A percentile compares a stretch with the other conserved stretches of the same genome.
phyloP scores from a whole-genome alignment of 2,797 vertebrate species.

The Saxicola maurus region DNA sequence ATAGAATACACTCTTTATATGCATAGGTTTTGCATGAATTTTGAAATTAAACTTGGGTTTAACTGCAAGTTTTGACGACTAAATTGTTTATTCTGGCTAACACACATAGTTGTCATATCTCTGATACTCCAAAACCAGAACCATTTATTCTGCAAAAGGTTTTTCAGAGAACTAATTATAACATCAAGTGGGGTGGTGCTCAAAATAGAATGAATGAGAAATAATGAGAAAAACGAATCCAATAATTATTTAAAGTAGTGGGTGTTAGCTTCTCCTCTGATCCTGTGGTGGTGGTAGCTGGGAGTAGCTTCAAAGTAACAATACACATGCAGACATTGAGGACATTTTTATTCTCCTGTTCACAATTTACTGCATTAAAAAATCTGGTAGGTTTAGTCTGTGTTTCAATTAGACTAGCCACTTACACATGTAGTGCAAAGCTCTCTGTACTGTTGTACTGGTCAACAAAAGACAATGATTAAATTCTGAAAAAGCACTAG shows the following conservation, averaged over 20 bases:
- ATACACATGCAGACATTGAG: constrained; percentile 73
- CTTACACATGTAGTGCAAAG: constrained; percentile 72
- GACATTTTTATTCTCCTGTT: constrained; percentile 79
- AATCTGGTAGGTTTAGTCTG: constrained; percentile 78
- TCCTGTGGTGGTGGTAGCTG: constrained; percentile 69
- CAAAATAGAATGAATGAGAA: constrained; percentile 70
- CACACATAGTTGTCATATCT: constrained; percentile 36
- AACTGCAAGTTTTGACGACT: not conserved
- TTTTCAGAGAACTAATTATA: constrained; percentile 74
- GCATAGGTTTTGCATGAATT: not conserved
- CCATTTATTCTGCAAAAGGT: constrained; percentile 63
- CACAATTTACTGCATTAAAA: constrained; percentile 82
- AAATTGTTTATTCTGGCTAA: constrained; percentile 21
- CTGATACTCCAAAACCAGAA: constrained; percentile 41
- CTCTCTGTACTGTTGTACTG: constrained; percentile 82
- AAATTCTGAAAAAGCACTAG: constrained; percentile 81
- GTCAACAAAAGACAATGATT: constrained; percentile 94
- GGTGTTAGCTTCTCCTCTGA: constrained; percentile 71
- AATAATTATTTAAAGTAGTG: constrained; percentile 79
- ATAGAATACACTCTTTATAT: not conserved
- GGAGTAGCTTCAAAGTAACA: constrained; percentile 76
- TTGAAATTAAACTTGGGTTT: not conserved
- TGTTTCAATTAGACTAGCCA: constrained; percentile 86
- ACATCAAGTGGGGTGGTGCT: constrained; percentile 75
- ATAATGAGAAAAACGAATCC: constrained; percentile 72